Base-by-base conservation (phyloP, 2,888 invertebrate genomes). In the Rhagophthalmus giganteus region DNA sequence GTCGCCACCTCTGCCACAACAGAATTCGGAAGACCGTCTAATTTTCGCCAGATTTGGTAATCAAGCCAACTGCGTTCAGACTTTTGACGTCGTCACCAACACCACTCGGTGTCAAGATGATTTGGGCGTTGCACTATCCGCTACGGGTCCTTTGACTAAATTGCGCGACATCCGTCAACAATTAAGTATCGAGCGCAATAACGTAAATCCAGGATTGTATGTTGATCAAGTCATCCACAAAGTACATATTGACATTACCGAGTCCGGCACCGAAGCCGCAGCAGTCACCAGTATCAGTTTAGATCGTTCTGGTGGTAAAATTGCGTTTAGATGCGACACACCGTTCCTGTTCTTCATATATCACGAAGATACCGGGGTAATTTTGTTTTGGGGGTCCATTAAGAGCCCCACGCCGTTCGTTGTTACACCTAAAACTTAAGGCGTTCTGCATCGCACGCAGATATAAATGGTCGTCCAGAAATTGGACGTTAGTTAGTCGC, bases 341-440 rank as follows among this genome's bases (percentile, higher is more conserved):
- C 90, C 90, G 1, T 90, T 88, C 71, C 75, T 85, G 48, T 86
- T 88, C 67, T 85, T 88, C 66, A 87, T 90, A 55, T 78, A 85
- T 56, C 84, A 88, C 65, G 82, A 85, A 56, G 74, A 75, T 14
- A 82, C 85, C 2, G 81, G 82, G 58, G 75, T 85, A 4, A 78
- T 87, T 14, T 78, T 86, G 32, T 90, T 90, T 68, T 87, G 86
- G 80, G 88, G 86, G 1, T 78, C 81, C 15, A 79, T 88, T 33
- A 80, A 80, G 58, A 78, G 78, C 51, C 87, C 87, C 1, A 75
- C 74, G 5, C 54, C 54, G 9, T 42, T 26, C 42, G 24, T 12
- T 26, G n/a, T 11, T 8, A 42, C 8, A 3, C 20, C 20, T 20
- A 7, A 7, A 20, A 20, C 4, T 20, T 20, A 20, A 20, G 20